Conservation (phyloP, 2,888 invertebrate genomes). For the Sceliomorpha sp. region DNA sequence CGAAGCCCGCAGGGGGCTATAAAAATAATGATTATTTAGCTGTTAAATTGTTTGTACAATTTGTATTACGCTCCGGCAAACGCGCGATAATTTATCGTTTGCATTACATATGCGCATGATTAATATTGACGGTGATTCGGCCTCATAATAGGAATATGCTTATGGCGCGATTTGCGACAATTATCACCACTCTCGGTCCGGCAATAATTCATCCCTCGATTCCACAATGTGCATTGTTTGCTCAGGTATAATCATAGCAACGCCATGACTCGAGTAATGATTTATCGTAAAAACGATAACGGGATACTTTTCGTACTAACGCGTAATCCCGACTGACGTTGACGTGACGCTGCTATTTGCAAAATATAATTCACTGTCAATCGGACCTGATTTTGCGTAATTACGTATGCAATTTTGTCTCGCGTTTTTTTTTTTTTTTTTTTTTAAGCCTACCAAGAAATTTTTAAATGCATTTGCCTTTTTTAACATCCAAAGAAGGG, state of each 20-base stretch:
- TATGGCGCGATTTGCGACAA: constrained; percentile 44
- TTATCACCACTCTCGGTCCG: constrained; percentile 30
- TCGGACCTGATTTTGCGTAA: no score
- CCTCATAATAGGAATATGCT: constrained; percentile 39
- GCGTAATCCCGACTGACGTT: constrained; percentile 22
- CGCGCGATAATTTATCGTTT: constrained; percentile 28
- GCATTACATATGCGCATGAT: constrained; percentile 37
- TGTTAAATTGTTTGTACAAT: constrained; percentile 40
- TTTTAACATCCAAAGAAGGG: no score
- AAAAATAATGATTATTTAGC: neutral
- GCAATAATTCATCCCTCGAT: constrained; percentile 41
- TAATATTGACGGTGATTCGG: constrained; percentile 31
- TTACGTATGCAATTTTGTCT: no score
- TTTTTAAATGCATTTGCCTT: no score
- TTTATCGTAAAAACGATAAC: constrained; percentile 34
- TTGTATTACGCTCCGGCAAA: constrained; percentile 19
- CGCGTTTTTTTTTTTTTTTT: no score
- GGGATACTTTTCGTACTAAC: constrained; percentile 2
- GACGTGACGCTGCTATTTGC: constrained; percentile 40
- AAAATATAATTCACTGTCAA: constrained; percentile 14
- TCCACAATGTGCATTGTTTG: constrained; percentile 46
- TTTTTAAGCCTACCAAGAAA: no score
- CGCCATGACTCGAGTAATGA: constrained; percentile 16
- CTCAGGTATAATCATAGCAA: constrained; percentile 36
- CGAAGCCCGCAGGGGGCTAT: no score